A percentile compares a stretch with the other conserved stretches of the same genome.
These are phyloP conservation scores for Enoplosus armatus DNA, from an alignment of 2,797 vertebrate species.

Conservation along the genomic window DNA sequence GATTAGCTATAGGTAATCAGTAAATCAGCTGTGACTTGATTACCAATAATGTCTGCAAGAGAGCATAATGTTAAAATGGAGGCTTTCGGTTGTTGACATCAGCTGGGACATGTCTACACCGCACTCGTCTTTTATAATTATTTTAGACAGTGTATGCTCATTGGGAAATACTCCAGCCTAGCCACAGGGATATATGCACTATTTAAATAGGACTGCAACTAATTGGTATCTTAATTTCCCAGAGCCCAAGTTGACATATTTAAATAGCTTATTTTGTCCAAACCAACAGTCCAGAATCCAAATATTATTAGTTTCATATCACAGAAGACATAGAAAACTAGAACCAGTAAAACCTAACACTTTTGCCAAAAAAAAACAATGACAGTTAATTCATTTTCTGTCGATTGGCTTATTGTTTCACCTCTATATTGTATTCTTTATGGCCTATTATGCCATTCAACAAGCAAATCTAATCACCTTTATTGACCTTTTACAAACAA, in stretches of 20 bases:
- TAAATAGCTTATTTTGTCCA: not conserved
- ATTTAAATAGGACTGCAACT: not conserved
- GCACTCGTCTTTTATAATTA: not conserved
- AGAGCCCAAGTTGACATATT: not conserved
- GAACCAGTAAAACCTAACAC: not conserved
- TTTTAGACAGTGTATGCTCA: conserved; percentile 9
- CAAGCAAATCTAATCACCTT: not conserved
- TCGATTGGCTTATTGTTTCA: fast-evolving
- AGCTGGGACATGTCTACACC: not conserved
- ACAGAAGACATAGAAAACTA: not conserved
- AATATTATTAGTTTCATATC: not conserved
- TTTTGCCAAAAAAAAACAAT: not conserved
- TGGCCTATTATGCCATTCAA: not conserved
- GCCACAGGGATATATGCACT: not conserved
- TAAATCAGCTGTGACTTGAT: conserved; percentile 57
- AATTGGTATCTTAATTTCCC: not conserved
- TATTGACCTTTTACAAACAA: not conserved
- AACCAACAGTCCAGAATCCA: not conserved
- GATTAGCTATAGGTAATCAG: conserved; percentile 69
- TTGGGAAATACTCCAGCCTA: not conserved
- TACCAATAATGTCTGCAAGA: conserved; percentile 39
- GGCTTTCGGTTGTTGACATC: conserved; percentile 19
- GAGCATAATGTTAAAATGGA: conserved; percentile 23
- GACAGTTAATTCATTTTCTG: not conserved
- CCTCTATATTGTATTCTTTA: not conserved